Conservation (phyloP, 2,797 vertebrate species). For the Ctenosaura bakeri region DNA sequence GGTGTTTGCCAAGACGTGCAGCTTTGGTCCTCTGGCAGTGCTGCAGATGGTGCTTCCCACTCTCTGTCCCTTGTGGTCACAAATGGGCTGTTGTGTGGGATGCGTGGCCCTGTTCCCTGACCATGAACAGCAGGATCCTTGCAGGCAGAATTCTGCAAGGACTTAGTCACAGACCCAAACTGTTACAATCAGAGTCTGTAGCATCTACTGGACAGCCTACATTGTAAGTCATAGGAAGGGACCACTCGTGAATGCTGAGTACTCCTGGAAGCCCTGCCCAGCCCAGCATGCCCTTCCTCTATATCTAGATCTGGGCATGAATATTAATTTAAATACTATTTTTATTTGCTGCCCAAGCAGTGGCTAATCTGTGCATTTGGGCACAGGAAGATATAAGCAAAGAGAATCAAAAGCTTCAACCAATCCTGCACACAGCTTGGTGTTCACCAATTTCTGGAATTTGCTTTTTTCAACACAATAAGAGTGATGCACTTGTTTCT, state of each 20-base stretch:
- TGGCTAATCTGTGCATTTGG: constrained; percentile 59
- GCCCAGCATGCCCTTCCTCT: too few species aligned
- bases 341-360: constrained; percentile 68
- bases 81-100: neutral
- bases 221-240: too few species aligned
- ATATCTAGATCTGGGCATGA: neutral
- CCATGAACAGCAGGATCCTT: too few species aligned
- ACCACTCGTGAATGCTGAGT: too few species aligned
- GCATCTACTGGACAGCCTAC: too few species aligned
- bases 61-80: too few species aligned
- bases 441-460: neutral
- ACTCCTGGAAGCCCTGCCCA: too few species aligned
- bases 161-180: too few species aligned
- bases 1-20: neutral
- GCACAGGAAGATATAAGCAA: constrained; percentile 22
- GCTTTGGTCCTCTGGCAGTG: too few species aligned
- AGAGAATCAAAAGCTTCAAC: neutral
- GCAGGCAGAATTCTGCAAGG: too few species aligned
- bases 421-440: neutral
- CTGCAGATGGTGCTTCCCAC: too few species aligned
- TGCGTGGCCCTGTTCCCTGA: neutral
- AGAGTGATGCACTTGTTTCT: neutral
- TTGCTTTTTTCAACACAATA: neutral
- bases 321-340: constrained; percentile 58
- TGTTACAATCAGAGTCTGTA: too few species aligned